These are phyloP conservation scores for Dolichoris vasculosae DNA, from an alignment of 1,140 invertebrate genomes.

Conservation along the genomic window DNA sequence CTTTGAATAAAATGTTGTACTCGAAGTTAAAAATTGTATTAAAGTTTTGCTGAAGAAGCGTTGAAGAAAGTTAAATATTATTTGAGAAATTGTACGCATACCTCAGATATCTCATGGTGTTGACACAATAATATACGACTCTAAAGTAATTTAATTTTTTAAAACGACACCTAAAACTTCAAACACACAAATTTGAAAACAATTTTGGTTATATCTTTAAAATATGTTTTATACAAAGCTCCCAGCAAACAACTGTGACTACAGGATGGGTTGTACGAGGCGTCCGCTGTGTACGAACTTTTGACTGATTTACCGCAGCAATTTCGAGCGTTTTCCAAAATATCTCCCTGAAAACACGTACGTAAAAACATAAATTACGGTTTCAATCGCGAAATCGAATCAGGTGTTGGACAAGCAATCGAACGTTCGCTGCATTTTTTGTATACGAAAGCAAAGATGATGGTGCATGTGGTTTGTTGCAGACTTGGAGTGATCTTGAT, in stretches of 20 bases:
- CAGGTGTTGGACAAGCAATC: background rate
- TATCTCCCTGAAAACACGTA: conserved; percentile 1
- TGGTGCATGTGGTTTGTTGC: background rate
- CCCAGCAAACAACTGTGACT: conserved; percentile 22
- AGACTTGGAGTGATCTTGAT: conserved; percentile 24
- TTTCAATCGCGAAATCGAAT: conserved; percentile 33
- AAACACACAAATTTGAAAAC: conserved; percentile 13
- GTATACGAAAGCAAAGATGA: background rate
- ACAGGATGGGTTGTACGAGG: background rate
- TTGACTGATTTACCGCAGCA: conserved; percentile 42
- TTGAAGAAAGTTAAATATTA: background rate
- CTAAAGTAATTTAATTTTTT: background rate
- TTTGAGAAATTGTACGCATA: background rate
- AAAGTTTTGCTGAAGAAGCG: no score
- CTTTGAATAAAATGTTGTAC: background rate
- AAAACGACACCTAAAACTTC: conserved; percentile 21
- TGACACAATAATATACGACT: background rate
- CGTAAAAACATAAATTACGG: conserved; percentile 13
- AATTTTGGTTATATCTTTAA: conserved; percentile 9
- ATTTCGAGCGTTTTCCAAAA: conserved; percentile 48
- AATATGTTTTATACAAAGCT: background rate
- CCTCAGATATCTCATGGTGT: background rate
- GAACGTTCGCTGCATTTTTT: conserved; percentile 15
- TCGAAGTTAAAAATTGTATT: background rate
- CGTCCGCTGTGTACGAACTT: background rate